These are phyloP conservation scores for Latrodectus elegans DNA, from an alignment of 2,888 invertebrate species.

Conservation along the genomic window DNA sequence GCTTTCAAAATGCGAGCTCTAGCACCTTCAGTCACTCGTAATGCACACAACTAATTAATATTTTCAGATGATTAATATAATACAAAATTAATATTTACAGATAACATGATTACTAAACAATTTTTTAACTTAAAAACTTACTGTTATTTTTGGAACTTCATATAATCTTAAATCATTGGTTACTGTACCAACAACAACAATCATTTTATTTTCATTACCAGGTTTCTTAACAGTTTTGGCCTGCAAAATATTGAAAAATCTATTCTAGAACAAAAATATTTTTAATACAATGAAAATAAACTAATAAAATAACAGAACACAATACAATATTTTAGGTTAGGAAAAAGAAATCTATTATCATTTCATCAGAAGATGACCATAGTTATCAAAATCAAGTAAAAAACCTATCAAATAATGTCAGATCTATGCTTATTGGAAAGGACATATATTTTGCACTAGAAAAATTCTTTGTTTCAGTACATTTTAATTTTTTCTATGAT, in stretches of 20 bases:
- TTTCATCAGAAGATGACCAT: no score
- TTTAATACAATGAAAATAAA: no score
- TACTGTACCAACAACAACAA: slow-evolving; percentile 95
- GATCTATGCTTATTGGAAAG: no score
- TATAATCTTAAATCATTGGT: slow-evolving; percentile 96
- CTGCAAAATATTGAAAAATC: slow-evolving; percentile 71
- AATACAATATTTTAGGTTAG: no score
- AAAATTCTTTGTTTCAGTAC: no score
- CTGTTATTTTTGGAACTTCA: slow-evolving; percentile 91
- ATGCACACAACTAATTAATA: slow-evolving; percentile 84
- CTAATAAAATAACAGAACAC: no score
- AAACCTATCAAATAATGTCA: no score
- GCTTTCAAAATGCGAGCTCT: slow-evolving; percentile 96
- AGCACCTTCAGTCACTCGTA: slow-evolving; percentile 94
- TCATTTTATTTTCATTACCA: slow-evolving; percentile 88
- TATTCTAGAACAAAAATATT: background rate
- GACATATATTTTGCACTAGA: no score
- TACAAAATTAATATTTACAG: slow-evolving; percentile 11
- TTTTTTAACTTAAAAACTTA: slow-evolving; percentile 73
- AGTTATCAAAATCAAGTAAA: no score
- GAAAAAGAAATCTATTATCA: no score
- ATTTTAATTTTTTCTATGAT: no score
- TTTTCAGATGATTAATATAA: background rate
- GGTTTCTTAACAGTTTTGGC: slow-evolving; percentile 89
- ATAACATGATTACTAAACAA: slow-evolving; percentile 6